Evolutionary conservation across 2,113 vertebrate genomes (phyloP), one percentile per base, ranked within the genome.

Genomic region (Trinectes maculatus): DNA sequence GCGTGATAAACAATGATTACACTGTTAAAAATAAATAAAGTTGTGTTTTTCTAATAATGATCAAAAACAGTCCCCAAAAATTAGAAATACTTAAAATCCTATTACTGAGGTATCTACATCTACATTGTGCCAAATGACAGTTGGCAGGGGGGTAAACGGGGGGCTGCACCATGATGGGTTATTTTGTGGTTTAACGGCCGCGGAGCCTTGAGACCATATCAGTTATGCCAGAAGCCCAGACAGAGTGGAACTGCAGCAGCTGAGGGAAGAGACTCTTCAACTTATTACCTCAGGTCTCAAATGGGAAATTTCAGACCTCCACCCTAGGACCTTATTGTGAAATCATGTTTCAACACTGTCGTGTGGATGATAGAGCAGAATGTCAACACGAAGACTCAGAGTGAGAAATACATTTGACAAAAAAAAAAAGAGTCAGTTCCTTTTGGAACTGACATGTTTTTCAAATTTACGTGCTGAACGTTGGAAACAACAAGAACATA

Each of bases 141-240:
- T 31, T 76, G 66, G 68, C 40, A 63, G 55, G 39, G 3, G 16
- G 24, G 37, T 47, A 34, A 82, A 71, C 80, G 40, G 3, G 16
- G n/a, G 19, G 28, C 39, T 36, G 68, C 48, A 63, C 54, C 48
- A 59, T 67, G 31, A 72, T 4, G 26, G 71, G 69, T 87, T 67
- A 82, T 68, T 74, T 67, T 83, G 86, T 73, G 81, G 81, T 85
- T 83, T 77, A 80, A 89, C 72, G 15, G 79, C 49, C 77, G 31
- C 46, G 54, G 48, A 79, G 66, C 34, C 69, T 66, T 40, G 72
- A 57, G 77, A 80, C 54, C 61, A 2, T 84, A 88, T 85, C 77
- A 73, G 49, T 74, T 81, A 67, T 49, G 3, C 72, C 82, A 83
- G 68, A 89, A 54, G 71, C 61, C 44, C 66, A 80, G 44, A 42